phyloP scores from a whole-genome alignment of 2,888 invertebrate species.

The Erpobdella octoculata region DNA sequence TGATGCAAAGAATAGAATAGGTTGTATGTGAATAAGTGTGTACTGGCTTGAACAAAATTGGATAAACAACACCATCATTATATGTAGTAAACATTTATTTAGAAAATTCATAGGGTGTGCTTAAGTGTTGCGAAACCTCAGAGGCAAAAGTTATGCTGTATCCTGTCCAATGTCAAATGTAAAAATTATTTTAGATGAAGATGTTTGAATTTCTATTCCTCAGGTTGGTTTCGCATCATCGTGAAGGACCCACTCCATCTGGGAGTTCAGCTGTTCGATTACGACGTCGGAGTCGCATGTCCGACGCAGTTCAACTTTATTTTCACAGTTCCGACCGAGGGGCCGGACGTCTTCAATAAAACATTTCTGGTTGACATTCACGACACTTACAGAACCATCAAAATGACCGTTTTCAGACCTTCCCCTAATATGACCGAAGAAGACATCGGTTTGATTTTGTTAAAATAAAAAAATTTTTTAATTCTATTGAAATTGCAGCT shows the following conservation, averaged over 20 bases:
- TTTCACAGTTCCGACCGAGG: conserved; percentile 44
- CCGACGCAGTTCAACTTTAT: conserved; percentile 42
- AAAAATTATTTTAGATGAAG: neutral
- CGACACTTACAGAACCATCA: conserved; percentile 37
- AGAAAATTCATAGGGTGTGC: no score
- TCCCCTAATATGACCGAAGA: conserved; percentile 33
- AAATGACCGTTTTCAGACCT: conserved; percentile 38
- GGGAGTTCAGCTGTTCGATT: conserved; percentile 41
- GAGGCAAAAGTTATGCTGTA: no score
- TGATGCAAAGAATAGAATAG: no score
- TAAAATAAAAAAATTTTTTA: neutral
- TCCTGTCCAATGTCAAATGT: no score
- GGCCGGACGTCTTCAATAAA: conserved; percentile 36
- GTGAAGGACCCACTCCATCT: conserved; percentile 44
- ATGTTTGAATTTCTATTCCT: neutral
- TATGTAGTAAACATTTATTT: no score
- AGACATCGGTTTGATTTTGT: conserved; percentile 29
- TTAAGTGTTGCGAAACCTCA: no score
- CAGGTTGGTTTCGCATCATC: conserved; percentile 44
- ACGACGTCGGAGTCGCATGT: conserved; percentile 44
- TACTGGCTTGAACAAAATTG: no score
- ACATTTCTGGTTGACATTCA: conserved; percentile 34
- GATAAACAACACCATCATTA: no score
- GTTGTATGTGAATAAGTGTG: no score
- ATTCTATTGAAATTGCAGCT: neutral